Percentiles rank a stretch among this genome's conserved stretches.
Conservation (phyloP, 2,113 vertebrate genomes). For the Progne subis region DNA sequence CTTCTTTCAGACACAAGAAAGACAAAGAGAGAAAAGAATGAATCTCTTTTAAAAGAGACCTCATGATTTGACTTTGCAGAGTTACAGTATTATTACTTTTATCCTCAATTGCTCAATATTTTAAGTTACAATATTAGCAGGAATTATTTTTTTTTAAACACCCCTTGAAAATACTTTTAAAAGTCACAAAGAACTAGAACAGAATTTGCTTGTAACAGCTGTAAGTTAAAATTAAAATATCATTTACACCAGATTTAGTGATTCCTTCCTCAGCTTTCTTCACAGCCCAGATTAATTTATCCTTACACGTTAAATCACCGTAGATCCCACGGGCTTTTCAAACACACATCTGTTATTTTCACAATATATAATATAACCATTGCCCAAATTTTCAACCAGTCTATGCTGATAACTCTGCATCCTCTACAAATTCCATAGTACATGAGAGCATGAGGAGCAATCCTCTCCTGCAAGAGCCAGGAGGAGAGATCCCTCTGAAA, state of each 20-base stretch:
- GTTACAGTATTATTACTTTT: background rate
- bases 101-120: background rate
- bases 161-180: background rate
- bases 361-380: background rate
- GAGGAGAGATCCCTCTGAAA: background rate
- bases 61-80: background rate
- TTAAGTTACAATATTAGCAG: background rate
- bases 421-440: background rate
- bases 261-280: background rate
- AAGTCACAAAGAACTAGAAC: background rate
- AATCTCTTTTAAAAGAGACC: background rate
- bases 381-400: background rate
- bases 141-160: background rate
- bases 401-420: background rate
- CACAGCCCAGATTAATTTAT: background rate
- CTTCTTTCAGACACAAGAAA: background rate
- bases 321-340: background rate
- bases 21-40: background rate
- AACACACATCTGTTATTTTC: background rate
- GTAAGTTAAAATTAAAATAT: background rate
- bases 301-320: background rate
- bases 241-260: background rate
- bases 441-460: background rate
- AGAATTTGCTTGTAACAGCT: background rate
- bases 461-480: background rate